phyloP scores from a whole-genome alignment of 2,797 vertebrate species.

The Meda fulgida region DNA sequence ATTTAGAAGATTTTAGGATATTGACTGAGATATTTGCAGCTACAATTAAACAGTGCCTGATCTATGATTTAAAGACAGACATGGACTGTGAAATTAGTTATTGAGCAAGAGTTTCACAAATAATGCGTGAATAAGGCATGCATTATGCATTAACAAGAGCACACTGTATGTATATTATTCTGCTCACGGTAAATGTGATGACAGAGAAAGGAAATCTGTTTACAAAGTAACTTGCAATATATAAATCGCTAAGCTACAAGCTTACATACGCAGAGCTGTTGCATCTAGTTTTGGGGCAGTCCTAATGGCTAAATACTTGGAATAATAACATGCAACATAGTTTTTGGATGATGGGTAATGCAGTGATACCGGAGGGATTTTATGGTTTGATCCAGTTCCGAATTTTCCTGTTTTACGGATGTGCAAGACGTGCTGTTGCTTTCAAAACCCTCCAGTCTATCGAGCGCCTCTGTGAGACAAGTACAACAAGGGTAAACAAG shows the following conservation, averaged over 20 bases:
- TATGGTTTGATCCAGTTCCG: slow-evolving; percentile 40
- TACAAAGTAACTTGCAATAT: background rate
- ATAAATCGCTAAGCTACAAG: background rate
- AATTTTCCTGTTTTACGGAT: background rate
- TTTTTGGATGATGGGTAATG: background rate
- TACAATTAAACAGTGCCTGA: background rate
- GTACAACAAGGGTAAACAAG: background rate
- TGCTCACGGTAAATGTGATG: background rate
- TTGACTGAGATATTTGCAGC: background rate
- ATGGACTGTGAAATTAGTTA: slow-evolving; percentile 32
- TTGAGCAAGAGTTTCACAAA: slow-evolving; percentile 23
- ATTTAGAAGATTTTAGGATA: background rate
- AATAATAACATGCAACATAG: background rate
- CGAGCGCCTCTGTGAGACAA: slow-evolving; percentile 48
- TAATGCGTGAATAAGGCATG: slow-evolving; percentile 38
- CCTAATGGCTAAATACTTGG: background rate
- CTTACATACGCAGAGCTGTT: background rate
- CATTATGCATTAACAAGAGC: slow-evolving; percentile 40
- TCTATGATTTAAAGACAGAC: slow-evolving; percentile 9
- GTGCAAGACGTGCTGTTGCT: background rate
- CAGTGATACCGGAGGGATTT: slow-evolving; percentile 68
- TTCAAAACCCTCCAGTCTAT: slow-evolving; percentile 38
- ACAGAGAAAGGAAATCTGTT: background rate
- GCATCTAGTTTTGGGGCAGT: background rate
- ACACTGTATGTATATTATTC: background rate